Evolutionary conservation across 2,888 invertebrate genomes (phyloP), one percentile per base, ranked within the genome.

Genomic region (Eupithecia tripunctaria): DNA sequence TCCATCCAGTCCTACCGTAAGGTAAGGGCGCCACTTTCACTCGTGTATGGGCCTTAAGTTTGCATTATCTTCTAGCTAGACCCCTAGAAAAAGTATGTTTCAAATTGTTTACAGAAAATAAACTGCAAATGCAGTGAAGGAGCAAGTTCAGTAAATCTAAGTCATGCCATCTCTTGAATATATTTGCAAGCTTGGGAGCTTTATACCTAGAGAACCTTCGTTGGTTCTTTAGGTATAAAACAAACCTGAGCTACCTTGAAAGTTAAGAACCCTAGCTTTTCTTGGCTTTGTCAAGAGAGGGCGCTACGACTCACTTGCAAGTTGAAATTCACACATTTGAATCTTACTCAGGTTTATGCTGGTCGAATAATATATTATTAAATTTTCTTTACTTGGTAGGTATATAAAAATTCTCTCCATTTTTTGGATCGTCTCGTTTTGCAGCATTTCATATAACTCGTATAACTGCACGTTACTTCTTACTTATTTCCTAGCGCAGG

Each of bases 141-240:
- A 10, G 25, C 10, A 14, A 56, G 56, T 56, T 56, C n/a, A 21
- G 10, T 51, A 43, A 43, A 21, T 60, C 6, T 14, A 4, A 67
- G 60, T 38, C 38, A 67, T 73, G 73, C 73, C 73, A 68, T 74
- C 73, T 74, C 64, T 68, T 32, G 70, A 68, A 62, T 65, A 27
- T 51, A 60, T 64, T 70, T 29, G n/a, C 15, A 70, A 74, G 43
- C 68, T 72, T 12, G 25, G 6, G 14, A 21, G 38, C 1, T n/a
- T n/a, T n/a, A n/a, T n/a, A n/a, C n/a, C n/a, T n/a, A n/a, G n/a
- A n/a, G n/a, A n/a, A n/a, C n/a, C n/a, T n/a, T 41, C 25, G 21
- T 41, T 15, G 21, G 62, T 63, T 63, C 29, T 29, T 36, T 32
- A 18, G n/a, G 62, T 62, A 27, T 62, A 29, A 62, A 18, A 62